Base-by-base conservation (phyloP, 2,888 invertebrate species). In the Ophioninae sp. region DNA sequence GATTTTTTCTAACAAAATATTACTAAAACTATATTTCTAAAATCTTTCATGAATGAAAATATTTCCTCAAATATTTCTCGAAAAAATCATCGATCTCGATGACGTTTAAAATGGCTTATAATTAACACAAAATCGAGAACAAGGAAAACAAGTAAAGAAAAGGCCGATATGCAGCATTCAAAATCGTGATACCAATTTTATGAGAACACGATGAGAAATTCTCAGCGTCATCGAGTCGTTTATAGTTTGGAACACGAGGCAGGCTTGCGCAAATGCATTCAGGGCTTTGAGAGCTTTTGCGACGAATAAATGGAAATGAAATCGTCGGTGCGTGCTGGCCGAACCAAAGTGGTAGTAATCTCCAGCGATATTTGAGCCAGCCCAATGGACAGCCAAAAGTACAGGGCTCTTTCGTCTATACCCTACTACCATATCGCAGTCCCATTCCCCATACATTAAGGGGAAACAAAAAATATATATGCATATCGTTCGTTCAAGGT, bases 241-340 rank as follows among this genome's bases (percentile, higher is more conserved):
- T 50, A 69, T 50, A 77, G 56, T 23, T 8, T 20, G 30, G 20
- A 20, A 10, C 10, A 59, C 41, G 72, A 59, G 30, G 20, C 68
- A 56, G 21, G 23, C n/a, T 37, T 56, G 74, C 20, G 37, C 41
- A 61, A 65, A 76, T 61, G 70, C 59, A 65, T 81, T 81, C n/a
- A 57, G 75, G 57, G 39, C 78, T 73, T 78, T 23, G 67, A 62
- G 59, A 67, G 75, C 68, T 68, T 30, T 79, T 69, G 73, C 23
- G n/a, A 44, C 75, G 50, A 61, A 76, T 69, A 72, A 50, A 83
- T 67, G 75, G 70, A 74, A 78, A 82, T 82, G 74, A 75, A 76
- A 83, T 56, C 72, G 72, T 62, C 70, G 79, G 65, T 72, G 67
- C 80, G 82, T 62, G 77, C 39, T 73, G 72, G 64, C 23, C 69